These are phyloP conservation scores for Aporophyla nigra DNA, from an alignment of 2,888 invertebrate species.

Conservation along the genomic window DNA sequence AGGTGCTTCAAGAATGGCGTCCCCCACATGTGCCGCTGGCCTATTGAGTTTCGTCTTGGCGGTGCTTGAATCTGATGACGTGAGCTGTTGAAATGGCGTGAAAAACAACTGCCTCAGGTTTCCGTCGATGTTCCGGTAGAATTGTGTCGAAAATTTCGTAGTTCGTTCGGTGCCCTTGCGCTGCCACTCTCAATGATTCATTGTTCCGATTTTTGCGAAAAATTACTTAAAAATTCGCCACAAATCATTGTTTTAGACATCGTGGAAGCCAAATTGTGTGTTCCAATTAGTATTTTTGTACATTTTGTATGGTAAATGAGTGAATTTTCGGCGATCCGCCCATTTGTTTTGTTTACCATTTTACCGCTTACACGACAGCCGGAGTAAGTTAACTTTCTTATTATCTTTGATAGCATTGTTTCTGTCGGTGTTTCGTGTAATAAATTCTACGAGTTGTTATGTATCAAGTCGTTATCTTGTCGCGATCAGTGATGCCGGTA, in stretches of 20 bases:
- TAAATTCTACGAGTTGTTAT: conserved; percentile 23
- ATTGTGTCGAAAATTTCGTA: conserved; percentile 71
- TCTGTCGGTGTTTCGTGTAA: conserved; percentile 35
- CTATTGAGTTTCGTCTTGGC: conserved; percentile 85
- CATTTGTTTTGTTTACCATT: conserved; percentile 87
- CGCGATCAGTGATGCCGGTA: conserved; percentile 39
- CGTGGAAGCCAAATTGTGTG: conserved; percentile 43
- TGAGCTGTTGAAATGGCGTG: conserved; percentile 80
- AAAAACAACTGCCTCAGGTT: conserved; percentile 76
- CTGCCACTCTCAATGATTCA: conserved; percentile 87
- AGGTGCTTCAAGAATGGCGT: conserved; percentile 94
- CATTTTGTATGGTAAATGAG: conserved; percentile 59
- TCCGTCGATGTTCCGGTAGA: conserved; percentile 73
- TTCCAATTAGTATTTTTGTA: conserved; percentile 52
- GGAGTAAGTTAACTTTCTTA: conserved; percentile 54
- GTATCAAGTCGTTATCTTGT: conserved; percentile 31
- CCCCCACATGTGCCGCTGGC: conserved; percentile 93
- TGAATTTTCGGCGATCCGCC: conserved; percentile 73
- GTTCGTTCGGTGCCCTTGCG: conserved; percentile 78
- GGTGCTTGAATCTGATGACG: conserved; percentile 85
- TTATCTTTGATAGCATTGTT: conserved; percentile 62
- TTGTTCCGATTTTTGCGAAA: conserved; percentile 84
- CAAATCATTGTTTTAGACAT: conserved; percentile 57
- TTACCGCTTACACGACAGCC: conserved; percentile 73
- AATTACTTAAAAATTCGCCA: conserved; percentile 75